Conservation (phyloP, 2,888 invertebrate species). For the Amphipyra berbera region DNA sequence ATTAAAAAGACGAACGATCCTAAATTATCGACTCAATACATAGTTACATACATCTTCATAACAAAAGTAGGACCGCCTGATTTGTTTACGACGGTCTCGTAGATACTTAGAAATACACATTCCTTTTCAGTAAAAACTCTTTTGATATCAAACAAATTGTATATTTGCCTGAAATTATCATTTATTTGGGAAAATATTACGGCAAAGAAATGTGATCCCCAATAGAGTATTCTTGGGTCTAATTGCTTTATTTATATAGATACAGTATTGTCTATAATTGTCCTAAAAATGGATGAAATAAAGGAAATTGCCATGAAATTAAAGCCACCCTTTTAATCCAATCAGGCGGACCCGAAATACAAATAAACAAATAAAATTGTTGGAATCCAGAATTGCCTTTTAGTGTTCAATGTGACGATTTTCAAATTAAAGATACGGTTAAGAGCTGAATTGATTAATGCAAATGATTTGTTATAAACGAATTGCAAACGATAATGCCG, state of each 20-base stretch:
- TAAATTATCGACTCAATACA: not conserved
- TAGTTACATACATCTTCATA: no score
- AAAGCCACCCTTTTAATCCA: not conserved
- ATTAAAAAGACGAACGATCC: not conserved
- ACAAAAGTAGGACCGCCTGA: not conserved
- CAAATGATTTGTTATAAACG: no score
- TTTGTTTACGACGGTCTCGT: not conserved
- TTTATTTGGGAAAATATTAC: not conserved
- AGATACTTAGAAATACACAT: not conserved
- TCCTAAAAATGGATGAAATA: not conserved
- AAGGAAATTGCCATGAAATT: not conserved
- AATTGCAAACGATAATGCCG: no score
- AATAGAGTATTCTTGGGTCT: not conserved
- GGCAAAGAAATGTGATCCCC: not conserved
- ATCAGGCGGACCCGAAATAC: not conserved
- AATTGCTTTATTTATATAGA: slow-evolving; percentile 4
- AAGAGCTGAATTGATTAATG: not conserved
- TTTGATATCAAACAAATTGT: not conserved
- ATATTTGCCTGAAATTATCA: not conserved
- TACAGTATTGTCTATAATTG: not conserved
- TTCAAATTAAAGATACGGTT: not conserved
- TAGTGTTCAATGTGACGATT: not conserved
- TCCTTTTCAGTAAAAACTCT: not conserved
- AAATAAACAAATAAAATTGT: not conserved
- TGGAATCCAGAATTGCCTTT: not conserved